These are phyloP conservation scores for Verasper variegatus DNA, from an alignment of 2,113 vertebrate species.

Conservation along the genomic window DNA sequence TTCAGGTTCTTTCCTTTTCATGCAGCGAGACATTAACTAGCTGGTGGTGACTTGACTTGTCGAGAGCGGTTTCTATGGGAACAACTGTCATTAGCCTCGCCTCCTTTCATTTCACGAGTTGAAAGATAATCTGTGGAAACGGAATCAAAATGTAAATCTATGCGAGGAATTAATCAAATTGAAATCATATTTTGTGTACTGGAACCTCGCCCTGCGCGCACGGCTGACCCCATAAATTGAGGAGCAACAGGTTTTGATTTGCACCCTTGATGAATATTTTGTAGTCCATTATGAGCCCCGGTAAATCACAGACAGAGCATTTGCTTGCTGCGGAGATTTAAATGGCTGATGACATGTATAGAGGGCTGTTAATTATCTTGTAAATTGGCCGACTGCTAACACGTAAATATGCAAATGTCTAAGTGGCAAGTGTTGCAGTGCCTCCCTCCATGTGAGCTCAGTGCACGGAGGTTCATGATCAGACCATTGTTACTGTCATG, in stretches of 20 bases:
- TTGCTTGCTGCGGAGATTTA: conserved; percentile 13
- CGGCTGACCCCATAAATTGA: conserved; percentile 23
- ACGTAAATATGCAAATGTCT: conserved; percentile 23
- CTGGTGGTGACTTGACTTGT: conserved; percentile 6
- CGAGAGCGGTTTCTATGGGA: conserved; percentile 53
- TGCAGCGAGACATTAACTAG: conserved; percentile 1
- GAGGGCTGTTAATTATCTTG: conserved; percentile 38
- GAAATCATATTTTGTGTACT: conserved; percentile 1
- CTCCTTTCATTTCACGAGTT: not conserved
- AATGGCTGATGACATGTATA: conserved; percentile 32
- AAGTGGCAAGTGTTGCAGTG: not conserved
- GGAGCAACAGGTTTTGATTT: conserved; percentile 30
- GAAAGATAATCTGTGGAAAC: conserved; percentile 24
- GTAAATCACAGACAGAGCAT: conserved; percentile 17
- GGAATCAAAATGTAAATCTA: conserved; percentile 27
- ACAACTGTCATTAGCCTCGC: conserved; percentile 31
- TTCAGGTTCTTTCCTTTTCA: conserved; percentile 13
- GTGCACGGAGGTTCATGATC: conserved; percentile 14
- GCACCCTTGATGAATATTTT: conserved; percentile 42
- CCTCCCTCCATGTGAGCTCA: not conserved
- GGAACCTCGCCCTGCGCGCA: not conserved
- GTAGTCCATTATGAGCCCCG: conserved; percentile 10
- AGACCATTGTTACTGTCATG: not conserved
- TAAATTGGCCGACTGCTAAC: conserved; percentile 36
- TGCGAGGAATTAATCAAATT: conserved; percentile 8